phyloP scores from a whole-genome alignment of 2,888 invertebrate species.

The Eugnorisma glareosa region DNA sequence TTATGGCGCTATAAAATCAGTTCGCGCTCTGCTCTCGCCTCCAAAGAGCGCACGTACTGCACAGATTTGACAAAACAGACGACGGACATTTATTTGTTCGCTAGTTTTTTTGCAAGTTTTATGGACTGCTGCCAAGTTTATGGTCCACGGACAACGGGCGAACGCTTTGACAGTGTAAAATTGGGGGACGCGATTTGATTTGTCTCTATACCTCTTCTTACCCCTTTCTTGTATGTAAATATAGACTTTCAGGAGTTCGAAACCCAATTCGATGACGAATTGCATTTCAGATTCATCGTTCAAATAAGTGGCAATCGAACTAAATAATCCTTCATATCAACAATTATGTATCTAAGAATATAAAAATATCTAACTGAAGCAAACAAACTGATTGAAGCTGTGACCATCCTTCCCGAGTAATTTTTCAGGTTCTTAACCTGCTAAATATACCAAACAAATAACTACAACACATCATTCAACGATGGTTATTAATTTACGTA shows the following conservation, averaged over 20 bases:
- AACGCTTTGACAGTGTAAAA: slow-evolving; percentile 83
- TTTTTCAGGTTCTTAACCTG: background rate
- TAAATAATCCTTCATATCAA: background rate
- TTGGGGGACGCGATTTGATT: slow-evolving; percentile 77
- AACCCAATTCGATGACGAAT: slow-evolving; percentile 4
- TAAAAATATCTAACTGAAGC: background rate
- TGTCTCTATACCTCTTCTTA: slow-evolving; percentile 71
- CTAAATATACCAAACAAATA: background rate
- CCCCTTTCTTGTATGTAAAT: slow-evolving; percentile 54
- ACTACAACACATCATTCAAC: background rate
- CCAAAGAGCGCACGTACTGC: slow-evolving; percentile 84
- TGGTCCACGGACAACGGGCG: slow-evolving; percentile 82
- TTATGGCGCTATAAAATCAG: slow-evolving; percentile 90
- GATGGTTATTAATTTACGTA: slow-evolving; percentile 14
- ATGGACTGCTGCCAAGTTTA: slow-evolving; percentile 89
- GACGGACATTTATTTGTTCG: slow-evolving; percentile 88
- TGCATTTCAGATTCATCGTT: background rate
- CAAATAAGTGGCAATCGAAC: background rate
- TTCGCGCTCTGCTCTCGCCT: slow-evolving; percentile 77
- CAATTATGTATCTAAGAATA: background rate
- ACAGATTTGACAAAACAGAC: slow-evolving; percentile 90
- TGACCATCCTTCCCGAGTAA: background rate
- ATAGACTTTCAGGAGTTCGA: slow-evolving; percentile 11
- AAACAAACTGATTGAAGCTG: background rate
- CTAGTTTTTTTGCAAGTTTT: slow-evolving; percentile 88